Evolutionary conservation across 2,113 vertebrate genomes (phyloP).

Genomic region (Alligator mississippiensis): DNA sequence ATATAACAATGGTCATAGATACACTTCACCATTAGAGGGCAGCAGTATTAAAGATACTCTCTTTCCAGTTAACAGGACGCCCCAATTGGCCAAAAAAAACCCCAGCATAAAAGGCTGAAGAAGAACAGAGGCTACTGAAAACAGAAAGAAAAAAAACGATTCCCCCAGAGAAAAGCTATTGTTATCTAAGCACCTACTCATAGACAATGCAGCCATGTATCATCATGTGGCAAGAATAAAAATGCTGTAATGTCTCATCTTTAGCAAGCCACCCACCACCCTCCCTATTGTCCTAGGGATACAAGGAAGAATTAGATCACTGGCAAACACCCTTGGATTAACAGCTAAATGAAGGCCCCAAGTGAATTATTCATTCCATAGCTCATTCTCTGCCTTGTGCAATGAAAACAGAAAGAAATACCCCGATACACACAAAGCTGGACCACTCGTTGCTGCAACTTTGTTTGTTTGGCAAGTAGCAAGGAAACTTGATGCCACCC

Average conservation of each 20-base stretch:
- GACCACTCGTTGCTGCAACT: fast-evolving
- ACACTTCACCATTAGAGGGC: constrained; percentile 75
- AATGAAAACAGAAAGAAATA: constrained; percentile 21
- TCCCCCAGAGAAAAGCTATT: neutral
- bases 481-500: neutral
- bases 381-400: neutral
- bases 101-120: neutral
- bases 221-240: constrained; percentile 17
- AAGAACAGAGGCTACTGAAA: constrained; percentile 29
- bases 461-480: neutral
- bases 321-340: constrained; percentile 28
- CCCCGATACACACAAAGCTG: neutral
- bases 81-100: neutral
- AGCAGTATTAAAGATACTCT: constrained; percentile 31
- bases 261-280: constrained; percentile 24
- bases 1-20: neutral
- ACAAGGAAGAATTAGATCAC: constrained; percentile 34
- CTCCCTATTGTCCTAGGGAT: constrained; percentile 24
- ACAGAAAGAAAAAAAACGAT: neutral
- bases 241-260: constrained; percentile 31
- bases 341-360: constrained; percentile 33
- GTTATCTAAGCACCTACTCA: constrained; percentile 10
- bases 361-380: constrained; percentile 33
- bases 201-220: neutral
- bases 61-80: neutral